Percentiles rank a stretch among this genome's conserved stretches.
These are phyloP conservation scores for Ormyrus thymus DNA, from an alignment of 2,888 invertebrate species.

Conservation along the genomic window DNA sequence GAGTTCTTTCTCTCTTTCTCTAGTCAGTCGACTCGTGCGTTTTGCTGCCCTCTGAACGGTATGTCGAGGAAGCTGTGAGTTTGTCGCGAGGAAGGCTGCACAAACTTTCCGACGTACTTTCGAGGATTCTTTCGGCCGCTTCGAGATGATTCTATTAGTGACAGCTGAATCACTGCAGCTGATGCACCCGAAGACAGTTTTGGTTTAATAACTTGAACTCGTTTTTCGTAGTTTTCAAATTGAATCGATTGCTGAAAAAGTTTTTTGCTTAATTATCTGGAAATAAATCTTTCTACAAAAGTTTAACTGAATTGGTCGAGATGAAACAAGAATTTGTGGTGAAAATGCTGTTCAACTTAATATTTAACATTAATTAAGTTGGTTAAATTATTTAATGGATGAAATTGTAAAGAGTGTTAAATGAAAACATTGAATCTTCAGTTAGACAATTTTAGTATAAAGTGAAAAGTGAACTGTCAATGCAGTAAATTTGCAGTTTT, in stretches of 20 bases:
- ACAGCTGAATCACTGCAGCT: slow-evolving; percentile 4
- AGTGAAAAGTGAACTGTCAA: too few species aligned
- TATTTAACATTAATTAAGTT: too few species aligned
- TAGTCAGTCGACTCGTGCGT: slow-evolving; percentile 66
- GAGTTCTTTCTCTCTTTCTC: background rate
- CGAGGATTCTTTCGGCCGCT: background rate
- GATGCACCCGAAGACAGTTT: background rate
- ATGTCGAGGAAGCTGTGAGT: slow-evolving; percentile 11
- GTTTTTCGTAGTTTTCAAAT: too few species aligned
- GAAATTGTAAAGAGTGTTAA: background rate
- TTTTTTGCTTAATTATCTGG: too few species aligned
- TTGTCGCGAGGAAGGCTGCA: slow-evolving; percentile 4
- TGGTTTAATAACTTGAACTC: too few species aligned
- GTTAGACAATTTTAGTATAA: too few species aligned
- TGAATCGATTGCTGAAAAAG: too few species aligned
- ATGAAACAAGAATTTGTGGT: too few species aligned
- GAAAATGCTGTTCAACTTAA: too few species aligned
- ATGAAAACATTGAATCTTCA: too few species aligned
- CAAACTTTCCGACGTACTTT: slow-evolving; percentile 6
- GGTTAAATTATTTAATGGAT: background rate
- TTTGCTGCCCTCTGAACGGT: slow-evolving; percentile 56
- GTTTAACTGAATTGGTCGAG: too few species aligned
- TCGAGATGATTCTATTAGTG: slow-evolving; percentile 17
- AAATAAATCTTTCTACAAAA: too few species aligned
- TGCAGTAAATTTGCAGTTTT: background rate